Percentiles rank a stretch among this genome's conserved stretches.
These are phyloP conservation scores for Solenopsis fugax DNA, from an alignment of 1,140 invertebrate genomes.

Conservation along the genomic window DNA sequence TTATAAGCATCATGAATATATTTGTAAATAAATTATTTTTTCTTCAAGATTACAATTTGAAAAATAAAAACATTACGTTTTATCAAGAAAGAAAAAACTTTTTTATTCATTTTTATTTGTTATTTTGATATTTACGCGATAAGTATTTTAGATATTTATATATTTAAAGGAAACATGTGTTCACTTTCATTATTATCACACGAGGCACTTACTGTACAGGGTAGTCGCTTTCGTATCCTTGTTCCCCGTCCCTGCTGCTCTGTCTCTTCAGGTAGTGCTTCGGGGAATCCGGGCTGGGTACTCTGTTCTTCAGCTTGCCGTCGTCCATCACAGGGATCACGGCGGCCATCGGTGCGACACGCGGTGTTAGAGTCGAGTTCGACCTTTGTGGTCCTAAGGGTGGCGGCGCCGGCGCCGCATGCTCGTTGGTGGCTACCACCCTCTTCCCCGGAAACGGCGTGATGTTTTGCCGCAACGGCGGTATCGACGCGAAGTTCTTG, in stretches of 20 bases:
- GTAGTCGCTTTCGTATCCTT: conserved; percentile 84
- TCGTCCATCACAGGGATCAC: conserved; percentile 85
- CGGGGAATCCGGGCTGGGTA: conserved; percentile 83
- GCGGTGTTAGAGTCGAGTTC: conserved; percentile 83
- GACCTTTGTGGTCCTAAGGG: conserved; percentile 84
- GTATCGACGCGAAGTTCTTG: conserved; percentile 83
- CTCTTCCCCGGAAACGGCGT: conserved; percentile 83
- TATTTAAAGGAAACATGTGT: background rate
- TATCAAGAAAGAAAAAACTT: background rate
- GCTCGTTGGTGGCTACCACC: conserved; percentile 40
- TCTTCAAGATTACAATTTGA: background rate
- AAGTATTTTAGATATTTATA: background rate
- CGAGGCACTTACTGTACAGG: conserved; percentile 84
- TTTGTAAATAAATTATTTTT: background rate
- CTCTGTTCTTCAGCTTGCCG: conserved; percentile 84
- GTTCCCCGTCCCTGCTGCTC: conserved; percentile 81
- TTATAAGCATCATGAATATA: conserved; percentile 5
- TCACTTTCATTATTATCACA: background rate
- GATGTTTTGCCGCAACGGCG: conserved; percentile 83
- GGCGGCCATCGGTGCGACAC: conserved; percentile 84
- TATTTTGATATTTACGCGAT: no score
- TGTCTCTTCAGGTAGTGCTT: conserved; percentile 84
- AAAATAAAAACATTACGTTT: background rate
- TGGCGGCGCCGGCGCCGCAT: conserved; percentile 75
- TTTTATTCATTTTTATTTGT: background rate